Conservation (phyloP, 2,888 invertebrate species). For the Elmis aenea region DNA sequence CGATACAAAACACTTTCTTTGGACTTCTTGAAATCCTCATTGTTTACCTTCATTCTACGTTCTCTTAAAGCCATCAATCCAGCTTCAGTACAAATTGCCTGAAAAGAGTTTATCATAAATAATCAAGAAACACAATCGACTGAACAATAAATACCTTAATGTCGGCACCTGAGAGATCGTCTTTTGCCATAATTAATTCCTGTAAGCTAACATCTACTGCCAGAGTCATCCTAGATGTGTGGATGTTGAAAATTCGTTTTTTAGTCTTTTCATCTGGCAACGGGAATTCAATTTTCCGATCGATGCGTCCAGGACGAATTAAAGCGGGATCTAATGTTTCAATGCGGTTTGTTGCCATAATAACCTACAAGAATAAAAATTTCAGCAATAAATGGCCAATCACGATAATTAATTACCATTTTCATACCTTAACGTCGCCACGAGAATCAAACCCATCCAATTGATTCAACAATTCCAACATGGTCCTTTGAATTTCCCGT, state of each 20-base stretch:
- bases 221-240: slow-evolving; percentile 98
- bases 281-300: slow-evolving; percentile 99
- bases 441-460: slow-evolving; percentile 96
- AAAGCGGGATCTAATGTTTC: slow-evolving; percentile 98
- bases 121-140: slow-evolving; percentile 8
- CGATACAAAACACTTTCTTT: slow-evolving; percentile 98
- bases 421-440: slow-evolving; percentile 86
- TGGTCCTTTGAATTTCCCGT: slow-evolving; percentile 98
- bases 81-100: slow-evolving; percentile 99
- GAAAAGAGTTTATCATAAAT: slow-evolving; percentile 20
- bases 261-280: slow-evolving; percentile 99
- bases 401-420: slow-evolving; percentile 1
- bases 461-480: slow-evolving; percentile 98
- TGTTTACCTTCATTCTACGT: slow-evolving; percentile 98
- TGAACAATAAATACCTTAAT: slow-evolving; percentile 62
- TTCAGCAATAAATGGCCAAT: slow-evolving; percentile 1
- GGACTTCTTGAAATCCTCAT: slow-evolving; percentile 98
- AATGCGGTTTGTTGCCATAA: slow-evolving; percentile 97
- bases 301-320: slow-evolving; percentile 97
- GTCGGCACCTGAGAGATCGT: slow-evolving; percentile 97
- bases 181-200: slow-evolving; percentile 98
- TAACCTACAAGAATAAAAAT: slow-evolving; percentile 56
- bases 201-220: slow-evolving; percentile 93
- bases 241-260: slow-evolving; percentile 93
- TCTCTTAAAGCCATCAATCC: slow-evolving; percentile 97